Base-by-base conservation (phyloP, 2,888 invertebrate species). In the Vanessa cardui region DNA sequence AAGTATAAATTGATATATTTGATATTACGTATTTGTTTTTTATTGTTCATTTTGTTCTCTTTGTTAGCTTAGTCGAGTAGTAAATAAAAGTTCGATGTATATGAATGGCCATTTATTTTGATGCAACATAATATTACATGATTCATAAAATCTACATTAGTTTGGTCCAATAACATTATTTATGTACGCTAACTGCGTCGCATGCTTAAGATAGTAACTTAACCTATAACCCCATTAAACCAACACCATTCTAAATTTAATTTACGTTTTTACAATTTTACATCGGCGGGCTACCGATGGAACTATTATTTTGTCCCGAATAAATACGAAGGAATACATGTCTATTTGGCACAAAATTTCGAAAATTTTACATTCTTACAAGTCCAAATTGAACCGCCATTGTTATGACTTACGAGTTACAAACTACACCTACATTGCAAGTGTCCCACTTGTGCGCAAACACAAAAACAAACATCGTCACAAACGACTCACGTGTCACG, bases 301-400 rank as follows among this genome's bases (percentile, higher is more conserved):
- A 62, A 78, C 73, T 80, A 31, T 31, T 87, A 91, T 90, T 90
- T 87, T 91, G 92, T 81, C 85, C 90, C 91, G 72, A 91, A 92
- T 91, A 92, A 92, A 90, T 83, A 75, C 77, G 39, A 18, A 56
- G 68, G 73, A 76, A 64, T 70, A 70, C 64, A 72, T 71, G 83
- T 92, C 92, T 92, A 92, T 92, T 92, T 90, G 91, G 90, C 89
- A 92, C 92, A 92, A 91, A 90, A 91, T 90, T 87, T 80, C 77
- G n/a, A 52, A 72, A 70, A 68, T 49, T 69, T 61, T 26, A 64
- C 54, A 65, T 39, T 58, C 49, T 44, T 4, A 61, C 59, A 66
- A 56, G 31, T 58, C 39, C 44, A 50, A 68, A 54, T 21, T 49
- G 46, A 50, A 47, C 56, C 56, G 66, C 66, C 54, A 26, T 45